Conservation (phyloP, 2,113 vertebrate genomes). For the Hemiscyllium ocellatum region DNA sequence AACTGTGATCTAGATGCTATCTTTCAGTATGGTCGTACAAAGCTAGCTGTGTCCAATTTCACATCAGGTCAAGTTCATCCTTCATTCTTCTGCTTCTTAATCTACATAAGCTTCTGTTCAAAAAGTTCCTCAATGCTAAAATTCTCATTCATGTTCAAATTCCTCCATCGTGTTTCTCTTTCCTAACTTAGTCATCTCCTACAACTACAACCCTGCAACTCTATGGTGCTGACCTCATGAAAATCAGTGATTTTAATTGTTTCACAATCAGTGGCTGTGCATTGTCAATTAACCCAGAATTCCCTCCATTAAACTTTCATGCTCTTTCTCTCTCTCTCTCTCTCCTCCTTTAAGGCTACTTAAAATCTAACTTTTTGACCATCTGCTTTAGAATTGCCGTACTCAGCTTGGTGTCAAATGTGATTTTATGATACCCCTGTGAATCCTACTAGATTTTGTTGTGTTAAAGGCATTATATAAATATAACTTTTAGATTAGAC, state of each 20-base stretch:
- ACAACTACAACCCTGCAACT: background rate
- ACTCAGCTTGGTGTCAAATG: background rate
- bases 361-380: background rate
- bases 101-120: background rate
- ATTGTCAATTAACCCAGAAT: background rate
- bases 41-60: background rate
- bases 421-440: background rate
- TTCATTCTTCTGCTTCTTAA: background rate
- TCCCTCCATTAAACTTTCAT: background rate
- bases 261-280: background rate
- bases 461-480: background rate
- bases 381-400: background rate
- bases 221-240: background rate
- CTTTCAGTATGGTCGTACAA: background rate
- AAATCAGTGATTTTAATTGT: background rate
- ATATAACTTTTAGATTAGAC: background rate
- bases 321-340: background rate
- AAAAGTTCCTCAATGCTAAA: background rate
- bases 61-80: background rate
- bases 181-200: background rate
- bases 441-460: background rate
- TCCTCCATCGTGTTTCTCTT: background rate
- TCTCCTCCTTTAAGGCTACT: background rate
- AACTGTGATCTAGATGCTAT: background rate
- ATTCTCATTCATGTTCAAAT: background rate